A percentile compares a stretch with the other conserved stretches of the same genome.
These are phyloP conservation scores for Rhegmatorhina hoffmannsi DNA, from an alignment of 2,113 vertebrate genomes.

Conservation along the genomic window DNA sequence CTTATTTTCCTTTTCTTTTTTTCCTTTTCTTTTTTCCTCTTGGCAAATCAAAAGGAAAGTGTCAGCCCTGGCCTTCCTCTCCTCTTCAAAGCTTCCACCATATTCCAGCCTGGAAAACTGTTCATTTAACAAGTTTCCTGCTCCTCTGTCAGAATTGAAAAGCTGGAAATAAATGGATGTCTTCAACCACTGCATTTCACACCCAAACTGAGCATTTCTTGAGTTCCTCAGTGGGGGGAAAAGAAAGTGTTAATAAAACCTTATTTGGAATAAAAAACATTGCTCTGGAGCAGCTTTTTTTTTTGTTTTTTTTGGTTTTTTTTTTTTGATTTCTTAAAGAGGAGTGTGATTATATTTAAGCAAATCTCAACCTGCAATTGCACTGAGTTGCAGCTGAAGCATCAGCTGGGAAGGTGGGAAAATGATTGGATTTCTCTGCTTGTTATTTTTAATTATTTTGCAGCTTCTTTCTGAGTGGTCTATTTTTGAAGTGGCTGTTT, in stretches of 20 bases:
- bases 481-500: conserved; percentile 13
- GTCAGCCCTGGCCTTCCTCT: not conserved
- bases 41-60: not conserved
- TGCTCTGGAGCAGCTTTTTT: not conserved
- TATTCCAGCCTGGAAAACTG: not conserved
- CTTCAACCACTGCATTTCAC: not conserved
- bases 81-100: not conserved
- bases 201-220: not conserved
- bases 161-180: not conserved
- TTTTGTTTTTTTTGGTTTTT: not conserved
- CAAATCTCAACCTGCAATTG: conserved; percentile 22
- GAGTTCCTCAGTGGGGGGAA: not conserved
- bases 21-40: not conserved
- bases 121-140: not conserved
- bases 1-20: accelerated
- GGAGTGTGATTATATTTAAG: not conserved
- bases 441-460: conserved; percentile 58
- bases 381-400: conserved; percentile 19
- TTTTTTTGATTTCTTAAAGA: not conserved
- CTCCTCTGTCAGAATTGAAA: not conserved
- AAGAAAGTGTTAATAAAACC: conserved; percentile 27
- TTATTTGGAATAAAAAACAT: not conserved
- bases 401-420: conserved; percentile 5
- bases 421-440: conserved; percentile 54
- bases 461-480: not conserved